Base-by-base conservation (phyloP, 2,888 invertebrate genomes). In the Erebia palarica region DNA sequence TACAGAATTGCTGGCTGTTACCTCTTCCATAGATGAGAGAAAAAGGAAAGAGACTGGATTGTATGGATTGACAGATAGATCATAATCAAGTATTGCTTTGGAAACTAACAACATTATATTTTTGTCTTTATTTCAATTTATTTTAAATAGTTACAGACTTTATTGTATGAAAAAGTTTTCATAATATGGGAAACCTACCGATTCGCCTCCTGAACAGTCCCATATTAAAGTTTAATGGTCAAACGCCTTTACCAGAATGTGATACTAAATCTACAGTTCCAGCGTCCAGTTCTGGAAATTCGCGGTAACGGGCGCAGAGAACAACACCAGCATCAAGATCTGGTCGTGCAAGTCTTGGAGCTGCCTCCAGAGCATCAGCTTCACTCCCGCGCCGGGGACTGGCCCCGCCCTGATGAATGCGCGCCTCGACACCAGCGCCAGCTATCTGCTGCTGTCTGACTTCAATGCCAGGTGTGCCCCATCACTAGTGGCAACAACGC, bases 271-370 rank as follows among this genome's bases (percentile, higher is more conserved):
- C 16, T 47, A 58, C n/a, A 59, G 68, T 74, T 78, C 0, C 80
- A 92, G 90, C 73, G 89, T 89, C 65, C 92, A 96, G 84, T 98
- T 98, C 89, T 99, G 99, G 99, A 98, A 98, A 87, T 98, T 97
- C 89, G 98, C 97, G 0, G 95, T 99, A 58, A 99, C 99, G 0
- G 98, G 98, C 0, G 96, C 98, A 0, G 96, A 97, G 75, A 95
- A 97, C 85, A 99, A 99, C 90, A 96, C 97, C 0, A 97, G 97
- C 80, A 92, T 99, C 68, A 99, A 98, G 89, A 94, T 96, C 63
- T 99, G 99, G 98, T 97, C 98, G 9, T 99, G 99, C 87, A 97
- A 98, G 83, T 95, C 97, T 0, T 99, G 99, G 99, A 95, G 95
- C 64, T 99, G 99, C 82, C 92, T 99, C n/a, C 99, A 98, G 86